Evolutionary conservation across 1,140 invertebrate species (phyloP), one percentile per base, ranked within the genome.

Genomic region (Pogonus chalceus): DNA sequence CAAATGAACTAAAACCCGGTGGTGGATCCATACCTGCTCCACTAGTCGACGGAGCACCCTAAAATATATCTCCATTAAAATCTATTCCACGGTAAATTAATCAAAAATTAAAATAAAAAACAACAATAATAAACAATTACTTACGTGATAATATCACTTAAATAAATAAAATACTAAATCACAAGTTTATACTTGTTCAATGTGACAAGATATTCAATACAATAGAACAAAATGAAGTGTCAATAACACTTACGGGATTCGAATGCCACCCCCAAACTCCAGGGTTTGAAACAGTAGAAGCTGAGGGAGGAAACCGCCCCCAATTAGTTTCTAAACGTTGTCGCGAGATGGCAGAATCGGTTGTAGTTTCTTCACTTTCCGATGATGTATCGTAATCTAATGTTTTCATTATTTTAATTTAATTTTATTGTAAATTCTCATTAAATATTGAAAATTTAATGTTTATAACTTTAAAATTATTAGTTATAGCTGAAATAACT

Each of bases 371-470:
- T 53, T 70, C 69, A 47, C 66, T 67, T 56, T 69, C 67, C 2
- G 69, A 70, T 20, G 69, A 70, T 16, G 69, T 69, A 61, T 70
- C 69, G 53, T 66, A 70, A 51, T 70, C 69, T 56, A 67, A 68
- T 18, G 66, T 64, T 58, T 70, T 70, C 66, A 70, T 70, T 58
- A 43, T 61, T 54, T 53, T 52, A n/a, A n/a, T n/a, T n/a, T n/a
- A n/a, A n/a, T n/a, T n/a, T n/a, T n/a, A n/a, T n/a, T n/a, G n/a
- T n/a, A n/a, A n/a, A n/a, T n/a, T n/a, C n/a, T n/a, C n/a, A n/a
- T n/a, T n/a, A n/a, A n/a, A n/a, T n/a, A n/a, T n/a, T n/a, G n/a
- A n/a, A n/a, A n/a, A n/a, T n/a, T n/a, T n/a, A n/a, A n/a, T n/a
- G n/a, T n/a, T n/a, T n/a, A n/a, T n/a, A n/a, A n/a, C n/a, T n/a